Conservation (phyloP, 2,113 vertebrate species). For the Gymnogyps californianus region DNA sequence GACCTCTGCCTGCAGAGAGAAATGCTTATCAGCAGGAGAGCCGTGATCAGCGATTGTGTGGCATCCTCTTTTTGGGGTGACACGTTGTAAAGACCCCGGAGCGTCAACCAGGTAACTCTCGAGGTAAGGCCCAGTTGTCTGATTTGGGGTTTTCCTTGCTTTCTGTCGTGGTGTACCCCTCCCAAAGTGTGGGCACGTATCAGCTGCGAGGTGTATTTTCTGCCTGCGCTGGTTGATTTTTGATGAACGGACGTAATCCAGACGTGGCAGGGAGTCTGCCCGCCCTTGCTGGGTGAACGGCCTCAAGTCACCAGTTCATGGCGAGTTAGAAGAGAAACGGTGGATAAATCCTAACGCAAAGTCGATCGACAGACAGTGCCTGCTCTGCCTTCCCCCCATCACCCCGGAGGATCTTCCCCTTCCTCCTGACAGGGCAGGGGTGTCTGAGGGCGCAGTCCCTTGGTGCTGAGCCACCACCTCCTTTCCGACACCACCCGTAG, state of each 20-base stretch:
- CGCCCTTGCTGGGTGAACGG: background rate
- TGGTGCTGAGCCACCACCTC: background rate
- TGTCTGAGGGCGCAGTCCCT: background rate
- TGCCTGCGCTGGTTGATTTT: background rate
- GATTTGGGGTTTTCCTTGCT: background rate
- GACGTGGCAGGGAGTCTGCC: background rate
- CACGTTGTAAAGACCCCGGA: rapidly evolving
- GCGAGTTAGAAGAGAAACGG: background rate
- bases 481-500: background rate
- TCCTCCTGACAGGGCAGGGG: background rate
- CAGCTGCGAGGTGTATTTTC: background rate
- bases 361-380: rapidly evolving
- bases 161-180: background rate
- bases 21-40: rapidly evolving
- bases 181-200: rapidly evolving
- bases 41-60: rapidly evolving
- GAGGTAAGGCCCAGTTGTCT: background rate
- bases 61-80: rapidly evolving
- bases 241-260: too few species aligned
- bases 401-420: background rate
- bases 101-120: rapidly evolving
- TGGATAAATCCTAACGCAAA: background rate
- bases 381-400: background rate
- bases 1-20: background rate
- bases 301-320: background rate